Base-by-base conservation (phyloP, 2,888 invertebrate species). In the Venusia cambrica region DNA sequence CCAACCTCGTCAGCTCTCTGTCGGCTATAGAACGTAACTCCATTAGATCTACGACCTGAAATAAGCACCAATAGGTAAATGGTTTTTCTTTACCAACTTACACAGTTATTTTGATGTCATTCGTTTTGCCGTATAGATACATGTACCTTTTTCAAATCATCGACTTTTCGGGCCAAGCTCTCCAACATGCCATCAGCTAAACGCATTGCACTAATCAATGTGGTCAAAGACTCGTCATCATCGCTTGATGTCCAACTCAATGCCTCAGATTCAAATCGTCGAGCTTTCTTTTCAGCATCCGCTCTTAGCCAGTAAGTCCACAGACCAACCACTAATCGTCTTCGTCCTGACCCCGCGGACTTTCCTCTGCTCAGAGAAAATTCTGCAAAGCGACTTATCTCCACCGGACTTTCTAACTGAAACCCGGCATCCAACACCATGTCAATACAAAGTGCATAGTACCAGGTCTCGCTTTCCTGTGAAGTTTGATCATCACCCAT, bases 371-470 rank as follows among this genome's bases (percentile, higher is more conserved):
- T 45, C 35, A 80, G 47, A 7, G 70, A 60, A 48, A 57, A 67
- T 21, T 78, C 69, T 1, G 88, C 87, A 38, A 75, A 88, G 2
- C 64, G 55, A 40, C 69, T 73, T 38, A 89, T 88, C 21, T 71
- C 73, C 7, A 73, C 59, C 2, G 87, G 81, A 1, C 80, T 65
- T 56, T 89, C 89, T 25, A 90, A 49, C 34, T 81, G 72, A 53
- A 90, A 85, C 2, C 90, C 87, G 45, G 90, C 83, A 48, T 92
- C 89, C 17, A 91, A 54, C 28, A 89, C 73, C 48, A 90, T 57
- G 31, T 90, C 90, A 33, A 91, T 73, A 42, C 89, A 89, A 15
- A 90, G 72, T 0, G 90, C 88, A 47, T 89, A 88, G 50, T 90
- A 91, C 84, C 89, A 89, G 4, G 73, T 77, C 51, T 84, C 78